These are phyloP conservation scores for Acrobasis suavella DNA, from an alignment of 2,888 invertebrate genomes.

Conservation along the genomic window DNA sequence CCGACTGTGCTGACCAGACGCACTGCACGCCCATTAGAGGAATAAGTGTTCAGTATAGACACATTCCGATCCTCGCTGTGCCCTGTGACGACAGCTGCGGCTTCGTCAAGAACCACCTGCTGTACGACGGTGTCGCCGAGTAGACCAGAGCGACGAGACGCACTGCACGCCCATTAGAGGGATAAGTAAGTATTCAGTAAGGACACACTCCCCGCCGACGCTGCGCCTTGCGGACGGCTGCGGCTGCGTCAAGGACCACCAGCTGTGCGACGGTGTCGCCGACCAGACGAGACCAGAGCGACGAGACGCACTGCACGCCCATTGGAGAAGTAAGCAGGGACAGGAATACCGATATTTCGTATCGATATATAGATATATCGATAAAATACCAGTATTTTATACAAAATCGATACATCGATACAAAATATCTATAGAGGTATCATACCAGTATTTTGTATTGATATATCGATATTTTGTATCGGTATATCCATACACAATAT, in stretches of 20 bases:
- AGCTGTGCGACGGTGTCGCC: conserved; percentile 88
- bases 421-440: no score
- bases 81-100: conserved; percentile 84
- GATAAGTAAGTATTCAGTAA: conserved; percentile 5
- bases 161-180: conserved; percentile 41
- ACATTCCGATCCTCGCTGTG: conserved; percentile 57
- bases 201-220: conserved; percentile 58
- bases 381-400: no score
- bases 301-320: conserved; percentile 49
- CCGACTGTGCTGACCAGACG: conserved; percentile 85
- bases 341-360: no score
- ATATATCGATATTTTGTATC: no score
- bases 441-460: no score
- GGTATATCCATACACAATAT: no score
- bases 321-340: no score
- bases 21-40: conserved; percentile 41
- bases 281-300: conserved; percentile 87
- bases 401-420: no score
- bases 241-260: conserved; percentile 84
- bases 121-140: conserved; percentile 88
- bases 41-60: conserved; percentile 1
- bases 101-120: conserved; percentile 85
- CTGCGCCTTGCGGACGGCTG: conserved; percentile 85
- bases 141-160: conserved; percentile 83
- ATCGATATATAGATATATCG: no score